These are phyloP conservation scores for Lasaia peninsularis DNA, from an alignment of 1,140 invertebrate genomes.

Conservation along the genomic window DNA sequence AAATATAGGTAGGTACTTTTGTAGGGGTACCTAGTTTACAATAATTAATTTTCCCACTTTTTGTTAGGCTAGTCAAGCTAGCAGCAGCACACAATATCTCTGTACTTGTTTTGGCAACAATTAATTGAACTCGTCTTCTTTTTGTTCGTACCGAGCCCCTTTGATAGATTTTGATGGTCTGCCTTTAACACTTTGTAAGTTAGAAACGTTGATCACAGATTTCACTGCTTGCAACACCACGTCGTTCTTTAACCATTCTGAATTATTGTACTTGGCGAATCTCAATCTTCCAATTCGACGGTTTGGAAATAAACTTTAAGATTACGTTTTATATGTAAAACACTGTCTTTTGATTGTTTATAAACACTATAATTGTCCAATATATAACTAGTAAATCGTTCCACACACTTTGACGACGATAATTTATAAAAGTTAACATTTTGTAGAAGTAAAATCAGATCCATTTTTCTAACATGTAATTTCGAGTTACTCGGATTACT, in stretches of 20 bases:
- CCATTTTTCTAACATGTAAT: not conserved
- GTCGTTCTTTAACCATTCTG: not conserved
- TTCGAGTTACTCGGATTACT: not conserved
- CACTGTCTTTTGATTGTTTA: not conserved
- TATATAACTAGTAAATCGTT: not conserved
- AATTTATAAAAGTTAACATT: not conserved
- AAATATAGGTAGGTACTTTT: not conserved
- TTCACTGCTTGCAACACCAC: not conserved
- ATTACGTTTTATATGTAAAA: not conserved
- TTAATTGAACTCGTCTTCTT: not conserved
- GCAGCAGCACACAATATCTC: not conserved
- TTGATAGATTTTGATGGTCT: slow-evolving; percentile 1
- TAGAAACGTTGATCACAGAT: not conserved
- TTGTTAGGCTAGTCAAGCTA: not conserved
- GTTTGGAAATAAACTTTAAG: not conserved
- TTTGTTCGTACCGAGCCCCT: not conserved
- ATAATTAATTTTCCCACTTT: not conserved
- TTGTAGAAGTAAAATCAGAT: not conserved
- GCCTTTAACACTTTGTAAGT: not conserved
- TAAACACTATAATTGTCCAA: not conserved
- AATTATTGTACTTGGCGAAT: not conserved
- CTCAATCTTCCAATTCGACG: not conserved
- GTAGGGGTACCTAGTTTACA: not conserved
- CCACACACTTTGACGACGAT: not conserved
- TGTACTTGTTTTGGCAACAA: not conserved